phyloP scores from a whole-genome alignment of 2,797 vertebrate genomes.

The Sardinella longiceps region DNA sequence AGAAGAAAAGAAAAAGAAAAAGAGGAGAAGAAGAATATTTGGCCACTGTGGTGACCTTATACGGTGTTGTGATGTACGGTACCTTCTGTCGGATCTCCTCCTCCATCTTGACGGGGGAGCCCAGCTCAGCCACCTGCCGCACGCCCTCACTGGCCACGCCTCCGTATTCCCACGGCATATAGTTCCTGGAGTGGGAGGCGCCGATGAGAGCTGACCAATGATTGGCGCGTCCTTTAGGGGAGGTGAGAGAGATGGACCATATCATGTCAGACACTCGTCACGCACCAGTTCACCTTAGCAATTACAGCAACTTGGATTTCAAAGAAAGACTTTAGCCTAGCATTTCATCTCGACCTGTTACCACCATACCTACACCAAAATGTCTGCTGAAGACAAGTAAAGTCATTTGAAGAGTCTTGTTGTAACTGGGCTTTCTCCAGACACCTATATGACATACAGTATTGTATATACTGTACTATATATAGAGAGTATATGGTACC shows the following conservation, averaged over 20 bases:
- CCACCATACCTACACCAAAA: neutral
- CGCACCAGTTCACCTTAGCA: neutral
- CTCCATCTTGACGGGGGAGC: slow-evolving; percentile 97
- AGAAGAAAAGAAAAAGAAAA: neutral
- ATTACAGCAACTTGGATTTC: neutral
- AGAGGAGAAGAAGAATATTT: neutral
- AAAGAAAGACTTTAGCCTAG: neutral
- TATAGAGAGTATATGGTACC: neutral
- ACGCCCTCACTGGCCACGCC: slow-evolving; percentile 93
- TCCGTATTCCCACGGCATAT: slow-evolving; percentile 95
- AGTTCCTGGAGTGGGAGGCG: slow-evolving; percentile 90
- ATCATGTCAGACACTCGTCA: neutral
- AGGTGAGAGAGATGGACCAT: neutral
- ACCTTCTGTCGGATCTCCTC: slow-evolving; percentile 98
- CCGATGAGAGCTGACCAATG: slow-evolving; percentile 99
- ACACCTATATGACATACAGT: neutral
- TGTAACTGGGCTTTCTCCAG: neutral
- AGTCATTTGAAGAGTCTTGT: neutral
- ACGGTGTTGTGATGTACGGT: neutral
- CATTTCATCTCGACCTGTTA: neutral
- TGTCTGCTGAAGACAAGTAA: neutral
- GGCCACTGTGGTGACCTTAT: no score
- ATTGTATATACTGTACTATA: no score
- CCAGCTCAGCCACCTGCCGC: slow-evolving; percentile 92
- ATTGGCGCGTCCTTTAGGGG: slow-evolving; percentile 87